phyloP scores from a whole-genome alignment of 1,140 invertebrate species.

The Drosophila arawakana region DNA sequence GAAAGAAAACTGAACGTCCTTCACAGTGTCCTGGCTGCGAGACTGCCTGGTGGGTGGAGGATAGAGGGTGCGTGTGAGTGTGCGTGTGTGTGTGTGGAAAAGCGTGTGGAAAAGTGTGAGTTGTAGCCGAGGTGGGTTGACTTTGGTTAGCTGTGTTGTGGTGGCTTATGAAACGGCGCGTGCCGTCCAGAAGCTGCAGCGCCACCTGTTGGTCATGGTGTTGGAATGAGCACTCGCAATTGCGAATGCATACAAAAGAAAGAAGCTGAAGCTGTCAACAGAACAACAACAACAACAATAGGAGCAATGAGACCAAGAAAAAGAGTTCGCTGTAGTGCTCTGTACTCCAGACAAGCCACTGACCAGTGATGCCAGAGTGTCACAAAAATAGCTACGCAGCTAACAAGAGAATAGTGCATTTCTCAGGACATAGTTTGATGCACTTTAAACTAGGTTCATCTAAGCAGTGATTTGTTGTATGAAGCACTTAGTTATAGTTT shows the following conservation, averaged over 20 bases:
- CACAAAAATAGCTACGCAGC: too few species aligned
- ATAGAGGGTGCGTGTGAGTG: too few species aligned
- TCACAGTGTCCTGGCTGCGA: conserved; percentile 38
- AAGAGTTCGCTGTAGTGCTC: conserved; percentile 14
- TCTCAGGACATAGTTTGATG: too few species aligned
- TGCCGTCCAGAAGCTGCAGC: conserved; percentile 60
- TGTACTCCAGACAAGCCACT: not conserved
- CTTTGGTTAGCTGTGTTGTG: conserved; percentile 10
- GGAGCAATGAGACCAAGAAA: conserved; percentile 61
- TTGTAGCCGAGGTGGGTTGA: not conserved
- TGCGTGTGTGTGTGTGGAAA: too few species aligned
- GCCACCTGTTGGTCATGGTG: conserved; percentile 64
- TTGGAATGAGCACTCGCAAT: not conserved
- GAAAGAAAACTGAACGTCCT: conserved; percentile 69
- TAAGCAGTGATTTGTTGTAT: too few species aligned
- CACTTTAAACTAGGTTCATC: too few species aligned
- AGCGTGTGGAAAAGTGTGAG: not conserved
- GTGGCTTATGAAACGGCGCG: conserved; percentile 36
- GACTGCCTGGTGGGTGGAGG: not conserved
- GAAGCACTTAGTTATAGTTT: too few species aligned
- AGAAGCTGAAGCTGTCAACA: conserved; percentile 41
- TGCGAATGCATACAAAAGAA: conserved; percentile 60
- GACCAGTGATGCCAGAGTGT: not conserved
- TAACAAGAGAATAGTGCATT: too few species aligned
- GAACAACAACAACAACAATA: conserved; percentile 27